Percentiles rank a stretch among this genome's conserved stretches.
These are phyloP conservation scores for Achroia grisella DNA, from an alignment of 1,140 invertebrate species.

Conservation along the genomic window DNA sequence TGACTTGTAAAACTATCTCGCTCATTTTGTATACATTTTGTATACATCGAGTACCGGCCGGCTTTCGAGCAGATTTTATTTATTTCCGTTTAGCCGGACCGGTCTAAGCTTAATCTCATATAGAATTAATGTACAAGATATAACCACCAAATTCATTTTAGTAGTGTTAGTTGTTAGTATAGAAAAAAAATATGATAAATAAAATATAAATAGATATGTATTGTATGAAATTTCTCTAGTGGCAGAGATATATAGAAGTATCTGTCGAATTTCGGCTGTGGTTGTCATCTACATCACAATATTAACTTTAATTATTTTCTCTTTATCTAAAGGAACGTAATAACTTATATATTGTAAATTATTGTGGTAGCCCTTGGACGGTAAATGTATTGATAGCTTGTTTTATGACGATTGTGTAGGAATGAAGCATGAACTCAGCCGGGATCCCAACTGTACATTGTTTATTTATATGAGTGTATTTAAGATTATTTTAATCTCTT, in stretches of 20 bases:
- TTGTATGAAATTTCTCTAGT: conserved; percentile 21
- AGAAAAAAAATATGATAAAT: conserved; percentile 23
- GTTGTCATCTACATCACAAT: conserved; percentile 54
- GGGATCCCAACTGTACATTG: neutral
- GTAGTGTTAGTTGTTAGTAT: conserved; percentile 42
- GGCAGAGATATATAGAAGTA: conserved; percentile 5
- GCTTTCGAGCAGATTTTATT: conserved; percentile 5
- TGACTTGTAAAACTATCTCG: neutral
- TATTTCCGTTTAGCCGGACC: neutral
- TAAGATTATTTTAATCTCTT: conserved; percentile 9
- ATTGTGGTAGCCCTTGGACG: too few relatives aligned
- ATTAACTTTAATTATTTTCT: conserved; percentile 10
- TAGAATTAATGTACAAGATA: conserved; percentile 62
- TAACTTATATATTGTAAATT: too few relatives aligned
- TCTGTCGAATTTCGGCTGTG: conserved; percentile 40
- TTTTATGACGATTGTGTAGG: too few relatives aligned
- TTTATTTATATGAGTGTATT: neutral
- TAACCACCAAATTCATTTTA: conserved; percentile 68
- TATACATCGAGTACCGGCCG: conserved; percentile 1
- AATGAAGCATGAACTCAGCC: too few relatives aligned
- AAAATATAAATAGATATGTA: neutral
- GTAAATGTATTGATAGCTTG: too few relatives aligned
- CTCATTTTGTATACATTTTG: too few relatives aligned
- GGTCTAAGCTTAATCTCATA: conserved; percentile 47
- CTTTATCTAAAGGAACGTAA: too few relatives aligned